A percentile compares a stretch with the other conserved stretches of the same genome.
Evolutionary conservation across 2,113 vertebrate genomes (phyloP).

Genomic region (Diadophis punctatus): DNA sequence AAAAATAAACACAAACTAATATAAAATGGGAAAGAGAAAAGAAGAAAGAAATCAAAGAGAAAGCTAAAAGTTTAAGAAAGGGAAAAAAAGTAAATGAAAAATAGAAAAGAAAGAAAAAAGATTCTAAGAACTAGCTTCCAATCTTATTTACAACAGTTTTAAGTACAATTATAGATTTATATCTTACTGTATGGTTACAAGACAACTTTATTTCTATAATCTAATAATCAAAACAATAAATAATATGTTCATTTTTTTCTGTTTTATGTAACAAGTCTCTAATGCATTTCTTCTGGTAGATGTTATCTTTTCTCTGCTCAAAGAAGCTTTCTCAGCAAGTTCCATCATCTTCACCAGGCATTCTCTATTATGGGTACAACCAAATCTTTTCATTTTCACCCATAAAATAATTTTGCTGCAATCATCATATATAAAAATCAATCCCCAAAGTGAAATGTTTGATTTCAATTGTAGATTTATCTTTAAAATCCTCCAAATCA

Average conservation of each 20-base stretch:
- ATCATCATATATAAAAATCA: neutral
- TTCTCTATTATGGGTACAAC: neutral
- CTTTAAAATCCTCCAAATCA: neutral
- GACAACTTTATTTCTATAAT: neutral
- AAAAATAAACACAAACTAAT: neutral
- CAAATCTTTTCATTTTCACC: neutral
- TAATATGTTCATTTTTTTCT: neutral
- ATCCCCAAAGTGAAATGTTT: neutral
- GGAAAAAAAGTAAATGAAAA: neutral
- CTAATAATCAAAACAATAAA: neutral
- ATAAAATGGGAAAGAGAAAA: neutral
- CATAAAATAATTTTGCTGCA: neutral
- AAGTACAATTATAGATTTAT: neutral
- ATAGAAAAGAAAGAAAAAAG: neutral
- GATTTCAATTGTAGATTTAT: neutral
- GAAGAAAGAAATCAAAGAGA: neutral
- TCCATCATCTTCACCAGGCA: neutral
- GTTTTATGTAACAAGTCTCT: neutral
- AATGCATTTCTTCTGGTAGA: neutral
- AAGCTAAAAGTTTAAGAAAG: neutral
- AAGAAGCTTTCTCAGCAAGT: neutral
- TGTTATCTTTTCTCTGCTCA: neutral
- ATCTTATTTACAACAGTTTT: neutral
- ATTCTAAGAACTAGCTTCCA: neutral
- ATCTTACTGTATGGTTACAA: neutral